Percentiles rank a stretch among this genome's conserved stretches.
Evolutionary conservation across 2,113 vertebrate species (phyloP).

Genomic region (Cacatua alba): DNA sequence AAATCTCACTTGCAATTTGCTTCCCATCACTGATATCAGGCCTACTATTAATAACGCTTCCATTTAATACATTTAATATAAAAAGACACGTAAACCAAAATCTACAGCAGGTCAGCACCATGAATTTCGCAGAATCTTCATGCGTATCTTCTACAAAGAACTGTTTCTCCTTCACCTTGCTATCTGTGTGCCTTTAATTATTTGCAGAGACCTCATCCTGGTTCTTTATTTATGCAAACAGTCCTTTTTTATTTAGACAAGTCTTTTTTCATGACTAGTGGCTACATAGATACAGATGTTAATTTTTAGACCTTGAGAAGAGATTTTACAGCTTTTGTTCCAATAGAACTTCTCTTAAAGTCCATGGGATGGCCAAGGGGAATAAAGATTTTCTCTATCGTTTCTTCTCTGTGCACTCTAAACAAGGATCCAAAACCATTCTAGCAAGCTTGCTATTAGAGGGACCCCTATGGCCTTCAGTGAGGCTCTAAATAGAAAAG

Average conservation of each 20-base stretch:
- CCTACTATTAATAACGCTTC: neutral
- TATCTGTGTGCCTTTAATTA: neutral
- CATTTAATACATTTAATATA: neutral
- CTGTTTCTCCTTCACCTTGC: neutral
- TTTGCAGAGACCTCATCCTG: neutral
- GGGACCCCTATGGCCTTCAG: accelerated
- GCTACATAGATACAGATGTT: neutral
- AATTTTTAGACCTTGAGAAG: neutral
- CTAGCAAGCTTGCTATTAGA: neutral
- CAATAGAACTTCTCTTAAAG: neutral
- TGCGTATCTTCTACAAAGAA: neutral
- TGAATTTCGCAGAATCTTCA: neutral
- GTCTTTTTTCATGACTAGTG: neutral
- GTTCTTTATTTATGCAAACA: neutral
- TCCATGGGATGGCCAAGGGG: neutral
- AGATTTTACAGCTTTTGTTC: neutral
- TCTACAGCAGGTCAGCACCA: neutral
- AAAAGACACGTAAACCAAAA: neutral
- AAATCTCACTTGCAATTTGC: neutral
- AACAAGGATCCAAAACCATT: neutral
- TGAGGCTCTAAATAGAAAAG: neutral
- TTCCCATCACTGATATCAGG: neutral
- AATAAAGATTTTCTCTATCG: neutral
- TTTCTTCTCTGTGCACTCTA: neutral
- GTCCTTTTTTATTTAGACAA: neutral